Evolutionary conservation across 2,113 vertebrate genomes (phyloP).

Genomic region (Gnathonemus longibarbis): DNA sequence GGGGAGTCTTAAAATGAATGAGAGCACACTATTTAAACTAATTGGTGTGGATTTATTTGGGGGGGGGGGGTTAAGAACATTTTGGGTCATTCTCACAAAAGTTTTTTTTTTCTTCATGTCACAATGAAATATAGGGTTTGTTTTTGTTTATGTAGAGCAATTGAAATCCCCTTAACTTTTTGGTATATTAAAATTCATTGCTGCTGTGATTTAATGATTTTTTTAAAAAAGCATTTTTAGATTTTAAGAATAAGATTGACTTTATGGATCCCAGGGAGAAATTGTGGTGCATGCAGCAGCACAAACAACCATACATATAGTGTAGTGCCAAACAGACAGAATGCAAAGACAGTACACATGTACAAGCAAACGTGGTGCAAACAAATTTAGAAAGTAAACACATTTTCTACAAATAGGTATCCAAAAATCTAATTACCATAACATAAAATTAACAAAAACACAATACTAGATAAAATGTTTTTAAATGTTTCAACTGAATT

Average conservation of each 20-base stretch:
- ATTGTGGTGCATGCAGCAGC: not conserved
- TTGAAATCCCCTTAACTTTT: not conserved
- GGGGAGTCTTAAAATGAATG: not conserved
- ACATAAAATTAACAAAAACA: not conserved
- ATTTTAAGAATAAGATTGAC: not conserved
- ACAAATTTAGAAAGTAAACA: not conserved
- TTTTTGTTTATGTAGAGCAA: not conserved
- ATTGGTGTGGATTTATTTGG: not conserved
- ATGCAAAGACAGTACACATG: not conserved
- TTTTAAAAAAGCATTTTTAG: not conserved
- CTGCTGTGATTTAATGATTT: not conserved
- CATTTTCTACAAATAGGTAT: not conserved
- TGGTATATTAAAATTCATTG: not conserved
- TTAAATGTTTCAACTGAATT: not conserved
- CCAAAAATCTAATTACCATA: not conserved
- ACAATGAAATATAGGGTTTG: not conserved
- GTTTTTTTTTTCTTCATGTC: not conserved
- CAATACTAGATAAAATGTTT: not conserved
- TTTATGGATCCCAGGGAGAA: not conserved
- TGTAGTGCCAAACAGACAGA: not conserved
- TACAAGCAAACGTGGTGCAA: not conserved
- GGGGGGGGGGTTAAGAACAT: not conserved
- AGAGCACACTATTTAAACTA: not conserved
- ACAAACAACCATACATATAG: not conserved
- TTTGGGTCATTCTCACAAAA: not conserved